Base-by-base conservation (phyloP, 2,797 vertebrate species). In the Syngnathus acus region DNA sequence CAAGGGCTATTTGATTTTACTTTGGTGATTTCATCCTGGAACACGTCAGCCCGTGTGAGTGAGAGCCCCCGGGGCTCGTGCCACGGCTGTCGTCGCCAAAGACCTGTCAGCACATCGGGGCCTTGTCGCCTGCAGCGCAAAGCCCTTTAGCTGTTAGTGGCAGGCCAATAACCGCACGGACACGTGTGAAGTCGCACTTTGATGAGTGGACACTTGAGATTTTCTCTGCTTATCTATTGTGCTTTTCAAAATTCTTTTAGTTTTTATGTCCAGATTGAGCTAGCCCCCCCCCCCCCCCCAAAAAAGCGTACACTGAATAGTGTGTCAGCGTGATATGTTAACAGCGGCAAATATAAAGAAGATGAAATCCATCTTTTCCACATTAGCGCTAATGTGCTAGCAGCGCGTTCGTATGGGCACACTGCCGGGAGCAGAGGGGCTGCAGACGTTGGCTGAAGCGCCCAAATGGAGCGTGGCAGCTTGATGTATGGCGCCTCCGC, bases 401-500 rank as follows among this genome's bases (percentile, higher is more conserved):
- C 40, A 6, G 16, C 45, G 9, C 17, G 16, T 43, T 23, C 42
- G 50, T 17, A 40, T 57, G 21, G 11, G 14, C 68, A 17, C 47
- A 19, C 72, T 53, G 59, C 48, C 50, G 21, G 68, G 63, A 66
- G 65, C 19, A 23, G 58, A 45, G 43, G 69, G 69, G 21, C n/a
- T 47, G 65, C 43, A 51, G 47, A 64, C 48, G 48, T 23, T 54
- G 64, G 72, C 71, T 79, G 72, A 70, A 72, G 72, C 17, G 67
- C 72, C 72, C 65, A 60, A 72, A 70, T 11, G 40, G 72, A 55
- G 1, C 9, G 6, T 82, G 83, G 77, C 88, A 88, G 80, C 67
- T 82, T 88, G 86, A 88, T 88, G 79, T 72, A 89, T 85, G 79
- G 78, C 62, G 76, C 79, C 75, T 73, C 79, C 76, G 68, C 76